Percentiles rank a stretch among this genome's conserved stretches.
These are phyloP conservation scores for Strigops habroptila DNA, from an alignment of 2,113 vertebrate genomes.

Conservation along the genomic window DNA sequence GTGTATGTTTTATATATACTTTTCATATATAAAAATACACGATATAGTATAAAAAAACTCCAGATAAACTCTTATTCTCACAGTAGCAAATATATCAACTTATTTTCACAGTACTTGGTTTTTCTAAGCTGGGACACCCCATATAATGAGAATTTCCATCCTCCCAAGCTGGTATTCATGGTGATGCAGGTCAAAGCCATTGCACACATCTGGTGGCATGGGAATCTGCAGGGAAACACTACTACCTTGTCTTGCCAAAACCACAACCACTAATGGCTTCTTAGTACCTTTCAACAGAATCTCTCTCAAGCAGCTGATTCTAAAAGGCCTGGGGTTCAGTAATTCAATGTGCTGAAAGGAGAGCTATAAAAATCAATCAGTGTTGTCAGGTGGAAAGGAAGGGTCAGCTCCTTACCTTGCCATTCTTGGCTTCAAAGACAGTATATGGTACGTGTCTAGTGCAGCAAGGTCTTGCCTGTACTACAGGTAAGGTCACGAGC, in stretches of 20 bases:
- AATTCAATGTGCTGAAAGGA: background rate
- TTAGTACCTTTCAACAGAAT: background rate
- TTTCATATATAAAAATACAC: slow-evolving; percentile 70
- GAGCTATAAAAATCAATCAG: background rate
- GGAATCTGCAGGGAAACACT: background rate
- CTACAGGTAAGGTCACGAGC: background rate
- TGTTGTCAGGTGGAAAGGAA: background rate
- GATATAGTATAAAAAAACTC: slow-evolving; percentile 53
- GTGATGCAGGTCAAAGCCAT: background rate
- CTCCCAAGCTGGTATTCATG: background rate
- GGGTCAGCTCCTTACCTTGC: background rate
- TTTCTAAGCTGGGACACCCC: slow-evolving; percentile 27
- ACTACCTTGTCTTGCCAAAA: rapidly evolving
- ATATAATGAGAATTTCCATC: background rate
- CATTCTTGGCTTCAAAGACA: background rate
- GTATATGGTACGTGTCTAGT: rapidly evolving
- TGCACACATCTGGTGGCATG: background rate
- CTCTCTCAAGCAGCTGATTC: background rate
- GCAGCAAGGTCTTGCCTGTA: background rate
- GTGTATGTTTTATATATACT: slow-evolving; percentile 45
- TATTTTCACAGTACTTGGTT: slow-evolving; percentile 74
- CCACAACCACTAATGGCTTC: background rate
- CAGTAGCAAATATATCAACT: slow-evolving; percentile 70
- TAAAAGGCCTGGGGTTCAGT: background rate
- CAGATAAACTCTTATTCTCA: slow-evolving; percentile 73